These are phyloP conservation scores for Dysdera silvatica DNA, from an alignment of 1,140 invertebrate genomes.

Conservation along the genomic window DNA sequence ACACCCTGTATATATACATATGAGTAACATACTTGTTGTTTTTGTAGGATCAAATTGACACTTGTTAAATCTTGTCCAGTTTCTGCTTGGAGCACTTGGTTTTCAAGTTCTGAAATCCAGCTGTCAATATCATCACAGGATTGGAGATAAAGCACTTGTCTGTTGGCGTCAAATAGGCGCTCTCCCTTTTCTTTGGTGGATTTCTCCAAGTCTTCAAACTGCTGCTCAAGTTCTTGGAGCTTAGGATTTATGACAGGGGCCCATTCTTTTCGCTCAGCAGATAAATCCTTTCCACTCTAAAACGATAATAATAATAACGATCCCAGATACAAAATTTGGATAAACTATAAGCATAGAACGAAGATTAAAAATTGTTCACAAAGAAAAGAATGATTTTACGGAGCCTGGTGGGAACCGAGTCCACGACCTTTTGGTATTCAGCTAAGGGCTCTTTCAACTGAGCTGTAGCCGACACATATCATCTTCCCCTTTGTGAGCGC, in stretches of 20 bases:
- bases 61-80: slow-evolving; percentile 92
- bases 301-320: slow-evolving; percentile 12
- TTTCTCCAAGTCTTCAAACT: slow-evolving; percentile 85
- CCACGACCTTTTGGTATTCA: too few species aligned
- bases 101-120: slow-evolving; percentile 97
- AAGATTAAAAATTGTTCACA: too few species aligned
- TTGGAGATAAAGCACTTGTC: slow-evolving; percentile 91
- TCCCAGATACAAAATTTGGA: too few species aligned
- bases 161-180: slow-evolving; percentile 94
- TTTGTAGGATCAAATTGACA: slow-evolving; percentile 98
- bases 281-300: slow-evolving; percentile 70
- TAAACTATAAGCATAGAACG: too few species aligned
- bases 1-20: too few species aligned
- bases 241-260: slow-evolving; percentile 82
- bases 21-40: slow-evolving; percentile 83
- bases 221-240: slow-evolving; percentile 77
- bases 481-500: too few species aligned
- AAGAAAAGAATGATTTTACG: too few species aligned
- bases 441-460: too few species aligned
- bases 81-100: slow-evolving; percentile 91
- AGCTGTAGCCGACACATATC: too few species aligned
- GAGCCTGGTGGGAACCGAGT: too few species aligned
- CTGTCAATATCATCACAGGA: slow-evolving; percentile 96
- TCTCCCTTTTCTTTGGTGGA: slow-evolving; percentile 97
- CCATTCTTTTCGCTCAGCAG: slow-evolving; percentile 90